Conservation (phyloP, 2,888 invertebrate genomes). For the Epinotia nisella region DNA sequence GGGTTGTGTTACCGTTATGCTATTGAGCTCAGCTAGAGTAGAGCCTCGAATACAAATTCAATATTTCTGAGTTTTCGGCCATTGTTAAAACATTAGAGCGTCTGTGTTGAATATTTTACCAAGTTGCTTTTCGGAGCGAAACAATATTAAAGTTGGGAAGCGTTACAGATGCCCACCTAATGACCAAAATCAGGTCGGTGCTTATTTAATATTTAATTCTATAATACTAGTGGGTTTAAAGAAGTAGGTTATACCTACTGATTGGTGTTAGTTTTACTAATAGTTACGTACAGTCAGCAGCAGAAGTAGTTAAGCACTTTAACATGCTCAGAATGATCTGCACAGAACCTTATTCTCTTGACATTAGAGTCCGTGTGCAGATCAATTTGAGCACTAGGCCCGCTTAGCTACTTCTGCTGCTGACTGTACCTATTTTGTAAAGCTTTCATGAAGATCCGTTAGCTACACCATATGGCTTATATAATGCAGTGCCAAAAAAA, state of each 20-base stretch:
- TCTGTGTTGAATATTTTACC: constrained; percentile 37
- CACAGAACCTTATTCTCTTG: too few species aligned
- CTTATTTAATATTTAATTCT: constrained; percentile 33
- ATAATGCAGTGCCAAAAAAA: neutral
- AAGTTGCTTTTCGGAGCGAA: constrained; percentile 26
- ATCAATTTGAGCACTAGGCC: too few species aligned
- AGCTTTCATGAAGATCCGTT: too few species aligned
- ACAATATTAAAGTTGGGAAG: constrained; percentile 12
- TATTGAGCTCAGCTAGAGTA: constrained; percentile 30
- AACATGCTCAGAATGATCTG: too few species aligned
- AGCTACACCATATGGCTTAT: neutral
- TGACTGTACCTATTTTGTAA: too few species aligned
- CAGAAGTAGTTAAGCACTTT: too few species aligned
- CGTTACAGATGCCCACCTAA: constrained; percentile 19
- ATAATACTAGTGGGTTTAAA: constrained; percentile 5
- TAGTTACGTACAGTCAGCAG: too few species aligned
- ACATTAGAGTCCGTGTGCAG: too few species aligned
- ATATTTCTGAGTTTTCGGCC: constrained; percentile 41
- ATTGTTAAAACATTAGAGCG: constrained; percentile 34
- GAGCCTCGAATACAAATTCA: constrained; percentile 49
- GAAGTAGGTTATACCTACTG: neutral
- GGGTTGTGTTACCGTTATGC: constrained; percentile 46
- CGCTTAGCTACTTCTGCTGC: too few species aligned
- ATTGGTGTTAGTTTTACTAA: neutral
- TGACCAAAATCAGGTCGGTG: constrained; percentile 22